Evolutionary conservation across 2,113 vertebrate species (phyloP).

Genomic region (Pelmatolapia mariae): DNA sequence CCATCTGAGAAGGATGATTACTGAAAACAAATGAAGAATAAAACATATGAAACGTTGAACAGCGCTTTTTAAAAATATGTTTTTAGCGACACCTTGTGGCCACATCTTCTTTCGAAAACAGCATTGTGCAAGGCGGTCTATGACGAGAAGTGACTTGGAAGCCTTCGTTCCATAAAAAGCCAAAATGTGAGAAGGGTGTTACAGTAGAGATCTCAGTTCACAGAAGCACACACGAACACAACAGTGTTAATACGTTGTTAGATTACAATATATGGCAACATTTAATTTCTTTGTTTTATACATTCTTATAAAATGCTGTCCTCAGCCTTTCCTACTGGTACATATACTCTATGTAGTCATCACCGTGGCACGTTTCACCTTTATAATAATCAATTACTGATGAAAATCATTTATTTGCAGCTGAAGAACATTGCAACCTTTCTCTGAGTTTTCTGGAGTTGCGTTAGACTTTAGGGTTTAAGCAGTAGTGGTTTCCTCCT

Average conservation of each 20-base stretch:
- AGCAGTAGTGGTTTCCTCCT: neutral
- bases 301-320: neutral
- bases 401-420: neutral
- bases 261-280: neutral
- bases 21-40: fast-evolving
- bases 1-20: fast-evolving
- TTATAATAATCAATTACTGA: neutral
- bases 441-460: neutral
- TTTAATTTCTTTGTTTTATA: neutral
- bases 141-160: neutral
- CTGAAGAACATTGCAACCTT: neutral
- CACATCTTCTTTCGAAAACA: neutral
- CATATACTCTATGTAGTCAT: neutral
- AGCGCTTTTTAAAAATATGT: fast-evolving
- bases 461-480: neutral
- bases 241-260: fast-evolving
- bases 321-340: neutral
- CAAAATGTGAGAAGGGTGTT: neutral
- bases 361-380: fast-evolving
- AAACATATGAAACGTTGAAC: neutral
- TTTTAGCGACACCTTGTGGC: neutral
- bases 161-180: neutral
- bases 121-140: neutral
- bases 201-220: neutral
- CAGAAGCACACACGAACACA: neutral